These are phyloP conservation scores for Eonycteris spelaea DNA, from an alignment of 2,113 vertebrate species.

Conservation along the genomic window DNA sequence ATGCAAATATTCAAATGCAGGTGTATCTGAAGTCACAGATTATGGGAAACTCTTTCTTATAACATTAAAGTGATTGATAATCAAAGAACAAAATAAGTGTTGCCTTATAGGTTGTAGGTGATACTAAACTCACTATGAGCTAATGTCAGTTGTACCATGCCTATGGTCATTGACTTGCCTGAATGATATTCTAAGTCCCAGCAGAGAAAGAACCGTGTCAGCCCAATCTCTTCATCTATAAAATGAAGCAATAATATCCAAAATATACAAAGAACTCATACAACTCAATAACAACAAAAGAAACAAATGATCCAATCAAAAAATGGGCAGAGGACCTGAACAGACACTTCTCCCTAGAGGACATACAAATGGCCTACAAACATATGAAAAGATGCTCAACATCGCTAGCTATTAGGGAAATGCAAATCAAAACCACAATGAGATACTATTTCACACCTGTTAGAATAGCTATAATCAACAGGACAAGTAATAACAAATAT, in stretches of 20 bases:
- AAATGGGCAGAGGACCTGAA: no score
- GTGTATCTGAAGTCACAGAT: neutral
- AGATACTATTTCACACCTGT: no score
- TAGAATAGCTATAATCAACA: no score
- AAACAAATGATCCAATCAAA: no score
- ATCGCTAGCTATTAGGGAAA: no score
- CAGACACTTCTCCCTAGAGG: no score
- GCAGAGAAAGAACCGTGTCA: neutral
- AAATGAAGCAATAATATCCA: neutral
- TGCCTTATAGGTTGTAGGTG: neutral
- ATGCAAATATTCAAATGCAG: neutral
- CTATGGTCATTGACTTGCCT: neutral
- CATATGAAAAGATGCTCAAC: no score
- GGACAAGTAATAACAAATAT: no score
- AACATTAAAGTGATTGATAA: neutral
- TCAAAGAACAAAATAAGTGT: neutral
- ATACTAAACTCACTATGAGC: neutral
- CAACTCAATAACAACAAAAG: no score
- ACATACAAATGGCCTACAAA: no score
- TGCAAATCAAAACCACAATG: no score
- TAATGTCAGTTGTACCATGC: neutral
- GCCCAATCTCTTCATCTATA: neutral
- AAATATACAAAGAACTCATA: no score
- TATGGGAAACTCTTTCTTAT: neutral
- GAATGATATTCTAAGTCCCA: neutral